Percentiles rank a stretch among this genome's conserved stretches.
phyloP scores from a whole-genome alignment of 1,140 invertebrate genomes.

The Choristoneura fumiferana region DNA sequence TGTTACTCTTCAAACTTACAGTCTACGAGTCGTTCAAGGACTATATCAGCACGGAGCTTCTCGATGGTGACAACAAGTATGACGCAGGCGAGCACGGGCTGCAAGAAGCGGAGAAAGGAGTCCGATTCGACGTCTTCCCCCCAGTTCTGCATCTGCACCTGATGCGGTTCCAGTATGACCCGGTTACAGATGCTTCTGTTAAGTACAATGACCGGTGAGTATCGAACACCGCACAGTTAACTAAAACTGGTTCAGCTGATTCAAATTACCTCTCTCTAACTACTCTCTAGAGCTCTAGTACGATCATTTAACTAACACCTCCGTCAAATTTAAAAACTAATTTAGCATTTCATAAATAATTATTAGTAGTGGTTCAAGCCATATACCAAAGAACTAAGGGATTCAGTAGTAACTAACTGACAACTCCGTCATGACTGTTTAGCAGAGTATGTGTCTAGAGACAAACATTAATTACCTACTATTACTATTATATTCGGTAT shows the following conservation, averaged over 20 bases:
- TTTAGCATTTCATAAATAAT: no score
- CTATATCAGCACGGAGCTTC: slow-evolving; percentile 94
- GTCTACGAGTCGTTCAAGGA: slow-evolving; percentile 98
- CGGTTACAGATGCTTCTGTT: slow-evolving; percentile 95
- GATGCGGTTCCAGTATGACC: slow-evolving; percentile 98
- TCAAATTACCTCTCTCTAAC: no score
- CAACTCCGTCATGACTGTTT: no score
- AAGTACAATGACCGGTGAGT: slow-evolving; percentile 97
- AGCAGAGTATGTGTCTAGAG: no score
- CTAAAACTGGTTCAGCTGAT: slow-evolving; percentile 1
- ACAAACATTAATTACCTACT: no score
- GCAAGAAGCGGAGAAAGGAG: slow-evolving; percentile 97
- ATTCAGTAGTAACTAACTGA: no score
- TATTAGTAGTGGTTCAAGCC: no score
- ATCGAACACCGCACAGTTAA: slow-evolving; percentile 85
- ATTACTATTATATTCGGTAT: no score
- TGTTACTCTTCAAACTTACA: slow-evolving; percentile 52
- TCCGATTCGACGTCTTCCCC: slow-evolving; percentile 96
- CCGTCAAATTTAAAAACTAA: no score
- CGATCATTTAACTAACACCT: no score
- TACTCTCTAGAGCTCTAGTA: no score
- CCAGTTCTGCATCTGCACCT: slow-evolving; percentile 97
- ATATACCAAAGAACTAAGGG: no score
- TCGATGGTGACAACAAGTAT: slow-evolving; percentile 99
- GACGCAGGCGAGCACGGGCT: slow-evolving; percentile 96